These are phyloP conservation scores for Rotaria macrura DNA, from an alignment of 2,888 invertebrate genomes.

Conservation along the genomic window DNA sequence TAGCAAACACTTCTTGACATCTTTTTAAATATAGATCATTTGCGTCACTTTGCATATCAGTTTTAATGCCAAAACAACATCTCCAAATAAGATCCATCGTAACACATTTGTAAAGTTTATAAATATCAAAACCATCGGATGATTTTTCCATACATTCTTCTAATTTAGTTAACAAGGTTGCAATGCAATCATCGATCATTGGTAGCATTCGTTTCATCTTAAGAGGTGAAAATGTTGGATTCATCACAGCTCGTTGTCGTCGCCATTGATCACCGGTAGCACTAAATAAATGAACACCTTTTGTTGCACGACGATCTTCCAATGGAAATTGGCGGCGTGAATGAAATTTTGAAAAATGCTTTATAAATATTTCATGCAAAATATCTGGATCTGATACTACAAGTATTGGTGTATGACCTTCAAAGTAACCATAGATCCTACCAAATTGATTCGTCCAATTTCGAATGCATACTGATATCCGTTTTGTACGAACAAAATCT, in stretches of 20 bases:
- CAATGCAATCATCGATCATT: neutral
- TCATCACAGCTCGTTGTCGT: neutral
- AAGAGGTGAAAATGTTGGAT: neutral
- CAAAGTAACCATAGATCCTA: conserved; percentile 26
- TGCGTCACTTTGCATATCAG: neutral
- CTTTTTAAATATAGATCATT: neutral
- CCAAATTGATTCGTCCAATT: conserved; percentile 24
- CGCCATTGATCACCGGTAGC: conserved; percentile 27
- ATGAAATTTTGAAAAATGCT: conserved; percentile 26
- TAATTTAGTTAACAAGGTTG: neutral
- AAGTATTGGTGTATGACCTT: conserved; percentile 27
- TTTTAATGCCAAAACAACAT: neutral
- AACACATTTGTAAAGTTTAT: neutral
- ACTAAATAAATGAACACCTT: conserved; percentile 21
- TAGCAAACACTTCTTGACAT: neutral
- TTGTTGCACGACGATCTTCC: conserved; percentile 17
- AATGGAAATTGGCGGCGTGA: conserved; percentile 28
- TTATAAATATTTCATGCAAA: conserved; percentile 24
- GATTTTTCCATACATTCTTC: neutral
- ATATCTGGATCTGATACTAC: conserved; percentile 24
- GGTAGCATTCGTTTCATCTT: neutral
- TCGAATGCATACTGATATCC: conserved; percentile 21
- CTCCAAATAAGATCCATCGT: neutral
- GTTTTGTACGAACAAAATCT: conserved; percentile 9
- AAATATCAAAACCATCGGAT: neutral